Evolutionary conservation across 30 jellyfish, hydroid and myxozoan species (phyloP).

Genomic region (Mastigias papua): DNA sequence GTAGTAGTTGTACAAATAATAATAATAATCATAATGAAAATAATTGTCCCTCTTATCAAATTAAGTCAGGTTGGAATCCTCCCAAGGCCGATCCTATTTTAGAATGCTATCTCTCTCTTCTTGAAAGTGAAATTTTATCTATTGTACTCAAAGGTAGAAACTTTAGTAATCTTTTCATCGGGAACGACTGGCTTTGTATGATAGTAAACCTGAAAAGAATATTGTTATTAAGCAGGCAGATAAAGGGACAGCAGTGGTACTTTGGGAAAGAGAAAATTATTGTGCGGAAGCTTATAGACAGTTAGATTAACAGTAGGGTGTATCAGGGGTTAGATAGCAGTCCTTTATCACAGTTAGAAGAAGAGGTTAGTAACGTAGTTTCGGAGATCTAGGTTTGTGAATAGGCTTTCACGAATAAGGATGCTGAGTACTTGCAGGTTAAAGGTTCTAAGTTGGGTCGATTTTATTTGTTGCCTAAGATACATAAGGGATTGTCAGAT

Average conservation of each 20-base stretch:
- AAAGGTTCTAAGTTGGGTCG: constrained; percentile 21
- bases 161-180: too few species aligned
- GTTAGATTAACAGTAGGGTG: background rate
- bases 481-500: background rate
- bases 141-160: too few species aligned
- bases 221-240: background rate
- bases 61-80: too few species aligned
- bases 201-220: background rate
- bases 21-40: too few species aligned
- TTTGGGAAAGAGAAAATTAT: background rate
- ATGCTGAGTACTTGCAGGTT: background rate
- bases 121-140: too few species aligned
- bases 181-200: too few species aligned
- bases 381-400: background rate
- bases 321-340: background rate
- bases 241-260: background rate
- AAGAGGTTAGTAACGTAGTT: background rate
- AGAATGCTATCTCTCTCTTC: too few species aligned
- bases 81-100: too few species aligned
- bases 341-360: background rate
- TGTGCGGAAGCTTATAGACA: background rate
- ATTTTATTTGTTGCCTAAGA: constrained; percentile 39
- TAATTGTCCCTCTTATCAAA: too few species aligned
- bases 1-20: too few species aligned
- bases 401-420: background rate